These are phyloP conservation scores for Xylota sylvarum DNA, from an alignment of 2,888 invertebrate species.

Conservation along the genomic window DNA sequence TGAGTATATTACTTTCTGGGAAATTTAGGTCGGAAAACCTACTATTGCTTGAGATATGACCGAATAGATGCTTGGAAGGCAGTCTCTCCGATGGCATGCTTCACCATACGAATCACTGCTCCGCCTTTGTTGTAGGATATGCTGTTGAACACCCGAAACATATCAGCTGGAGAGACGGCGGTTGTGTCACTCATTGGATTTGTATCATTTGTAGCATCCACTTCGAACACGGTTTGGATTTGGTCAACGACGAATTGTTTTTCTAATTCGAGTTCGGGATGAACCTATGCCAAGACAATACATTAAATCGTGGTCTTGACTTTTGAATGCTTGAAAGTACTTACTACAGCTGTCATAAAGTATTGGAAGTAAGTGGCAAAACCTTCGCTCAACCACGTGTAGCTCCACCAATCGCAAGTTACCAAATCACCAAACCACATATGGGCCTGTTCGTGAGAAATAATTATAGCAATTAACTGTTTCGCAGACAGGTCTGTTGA, in stretches of 20 bases:
- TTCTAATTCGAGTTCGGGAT: conserved; percentile 87
- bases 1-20: no score
- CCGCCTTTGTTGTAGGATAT: conserved; percentile 90
- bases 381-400: conserved; percentile 88
- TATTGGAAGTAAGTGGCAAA: conserved; percentile 92
- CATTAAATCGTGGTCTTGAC: not conserved
- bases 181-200: conserved; percentile 87
- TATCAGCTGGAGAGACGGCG: conserved; percentile 87
- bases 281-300: conserved; percentile 85
- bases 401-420: conserved; percentile 86
- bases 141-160: conserved; percentile 88
- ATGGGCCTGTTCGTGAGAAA: conserved; percentile 86
- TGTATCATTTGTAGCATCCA: conserved; percentile 87
- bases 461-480: conserved; percentile 87
- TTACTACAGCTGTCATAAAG: conserved; percentile 85
- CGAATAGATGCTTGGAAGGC: conserved; percentile 86
- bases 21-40: conserved; percentile 66
- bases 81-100: conserved; percentile 86
- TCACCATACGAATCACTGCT: conserved; percentile 89
- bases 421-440: conserved; percentile 89
- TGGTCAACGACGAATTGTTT: conserved; percentile 90
- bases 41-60: conserved; percentile 85
- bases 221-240: conserved; percentile 87
- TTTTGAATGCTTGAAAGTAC: not conserved
- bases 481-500: conserved; percentile 87